Evolutionary conservation across 2,888 invertebrate species (phyloP), one percentile per base, ranked within the genome.

Genomic region (Tryphoninae sp.): DNA sequence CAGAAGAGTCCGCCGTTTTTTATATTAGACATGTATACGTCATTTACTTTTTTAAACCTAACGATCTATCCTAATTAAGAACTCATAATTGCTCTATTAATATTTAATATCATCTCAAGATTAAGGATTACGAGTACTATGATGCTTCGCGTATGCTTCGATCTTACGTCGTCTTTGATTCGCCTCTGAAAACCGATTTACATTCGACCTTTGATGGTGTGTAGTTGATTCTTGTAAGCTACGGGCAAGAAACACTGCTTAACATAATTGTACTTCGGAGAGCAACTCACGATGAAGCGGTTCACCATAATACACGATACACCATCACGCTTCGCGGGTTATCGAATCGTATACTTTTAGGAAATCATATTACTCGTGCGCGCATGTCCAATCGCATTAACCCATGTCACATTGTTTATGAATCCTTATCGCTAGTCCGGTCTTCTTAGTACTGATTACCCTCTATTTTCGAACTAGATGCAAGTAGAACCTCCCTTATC

Each of bases 261-360:
- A 87, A 85, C 87, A 88, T 87, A 88, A 89, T 89, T 85, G 86
- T 80, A 85, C 86, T 81, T 79, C 85, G 83, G 83, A 80, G 83
- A 45, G n/a, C 49, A 74, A 78, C 22, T 22, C 82, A 80, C 68
- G 83, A 53, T 80, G 85, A 88, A 84, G 81, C 78, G 75, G 76
- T 83, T 80, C 85, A 87, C 87, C 88, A 87, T 82, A 86, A 87
- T 84, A 85, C 69, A 78, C 19, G 19, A 19, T 19, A 19, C 83
- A 80, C 78, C 82, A 71, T 87, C 83, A 88, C 87, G 83, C 88
- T 86, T 87, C 84, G 84, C 85, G 84, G 58, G 82, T 77, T 62
- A 65, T 79, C 22, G 23, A 22, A 45, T 61, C 67, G 71, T 69
- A 67, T 79, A 73, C 74, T 86, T 86, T 86, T 84, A 81, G 80